Conservation (phyloP, 2,113 vertebrate genomes). For the Laticauda colubrina region DNA sequence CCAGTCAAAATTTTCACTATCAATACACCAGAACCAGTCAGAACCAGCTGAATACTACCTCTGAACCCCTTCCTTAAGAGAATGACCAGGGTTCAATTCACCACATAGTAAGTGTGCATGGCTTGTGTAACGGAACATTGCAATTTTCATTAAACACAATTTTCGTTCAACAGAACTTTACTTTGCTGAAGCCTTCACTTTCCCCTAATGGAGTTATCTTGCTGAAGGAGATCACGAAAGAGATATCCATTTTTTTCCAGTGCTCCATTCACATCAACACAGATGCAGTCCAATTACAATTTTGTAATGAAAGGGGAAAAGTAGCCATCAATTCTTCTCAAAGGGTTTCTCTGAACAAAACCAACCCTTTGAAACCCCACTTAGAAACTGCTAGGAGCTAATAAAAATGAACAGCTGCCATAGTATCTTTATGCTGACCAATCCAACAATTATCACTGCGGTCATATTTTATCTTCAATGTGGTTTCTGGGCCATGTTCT, state of each 20-base stretch:
- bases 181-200: neutral
- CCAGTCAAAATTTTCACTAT: too few relatives aligned
- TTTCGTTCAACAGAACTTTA: neutral
- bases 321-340: neutral
- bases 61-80: neutral
- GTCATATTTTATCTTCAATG: neutral
- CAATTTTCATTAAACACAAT: neutral
- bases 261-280: neutral
- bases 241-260: neutral
- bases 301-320: neutral
- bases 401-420: neutral
- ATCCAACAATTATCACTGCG: neutral
- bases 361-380: neutral
- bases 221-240: neutral
- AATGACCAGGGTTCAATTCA: neutral
- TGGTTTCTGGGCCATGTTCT: neutral
- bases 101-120: neutral
- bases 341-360: neutral
- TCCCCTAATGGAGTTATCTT: neutral
- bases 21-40: too few relatives aligned
- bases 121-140: neutral
- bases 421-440: neutral
- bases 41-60: too few relatives aligned
- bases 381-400: neutral
- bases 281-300: neutral